Percentiles rank a stretch among this genome's conserved stretches.
phyloP scores from a whole-genome alignment of 2,113 vertebrate species.

The Struthio camelus region DNA sequence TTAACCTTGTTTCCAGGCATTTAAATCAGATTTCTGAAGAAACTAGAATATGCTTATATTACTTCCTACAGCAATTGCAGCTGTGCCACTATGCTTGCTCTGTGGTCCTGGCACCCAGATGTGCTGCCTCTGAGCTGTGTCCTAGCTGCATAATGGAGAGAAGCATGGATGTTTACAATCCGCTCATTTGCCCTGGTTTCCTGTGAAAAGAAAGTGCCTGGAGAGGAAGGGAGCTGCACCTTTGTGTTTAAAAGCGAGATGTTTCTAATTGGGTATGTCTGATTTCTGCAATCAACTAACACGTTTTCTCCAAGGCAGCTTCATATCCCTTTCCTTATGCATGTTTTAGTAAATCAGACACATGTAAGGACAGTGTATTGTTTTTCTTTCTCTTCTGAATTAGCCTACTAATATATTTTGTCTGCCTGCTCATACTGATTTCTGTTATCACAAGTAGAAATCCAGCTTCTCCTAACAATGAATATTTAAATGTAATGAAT shows the following conservation, averaged over 20 bases:
- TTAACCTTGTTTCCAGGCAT: not conserved
- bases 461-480: constrained; percentile 30
- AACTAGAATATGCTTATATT: not conserved
- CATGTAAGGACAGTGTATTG: not conserved
- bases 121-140: not conserved
- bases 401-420: constrained; percentile 16
- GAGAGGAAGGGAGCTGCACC: not conserved
- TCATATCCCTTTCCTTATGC: not conserved
- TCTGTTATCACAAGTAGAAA: constrained; percentile 53
- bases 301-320: not conserved
- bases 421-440: not conserved
- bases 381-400: constrained; percentile 24
- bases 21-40: not conserved
- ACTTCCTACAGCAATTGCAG: not conserved
- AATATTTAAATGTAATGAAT: constrained; percentile 65
- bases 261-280: not conserved
- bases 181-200: not conserved
- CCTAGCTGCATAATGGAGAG: not conserved
- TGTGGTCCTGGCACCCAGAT: not conserved
- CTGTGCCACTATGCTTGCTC: not conserved
- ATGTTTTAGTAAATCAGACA: constrained; percentile 12
- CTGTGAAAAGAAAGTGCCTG: not conserved
- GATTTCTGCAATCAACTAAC: not conserved
- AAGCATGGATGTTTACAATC: not conserved
- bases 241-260: not conserved